Evolutionary conservation across 2,797 vertebrate species (phyloP).

Genomic region (Ceryle rudis): DNA sequence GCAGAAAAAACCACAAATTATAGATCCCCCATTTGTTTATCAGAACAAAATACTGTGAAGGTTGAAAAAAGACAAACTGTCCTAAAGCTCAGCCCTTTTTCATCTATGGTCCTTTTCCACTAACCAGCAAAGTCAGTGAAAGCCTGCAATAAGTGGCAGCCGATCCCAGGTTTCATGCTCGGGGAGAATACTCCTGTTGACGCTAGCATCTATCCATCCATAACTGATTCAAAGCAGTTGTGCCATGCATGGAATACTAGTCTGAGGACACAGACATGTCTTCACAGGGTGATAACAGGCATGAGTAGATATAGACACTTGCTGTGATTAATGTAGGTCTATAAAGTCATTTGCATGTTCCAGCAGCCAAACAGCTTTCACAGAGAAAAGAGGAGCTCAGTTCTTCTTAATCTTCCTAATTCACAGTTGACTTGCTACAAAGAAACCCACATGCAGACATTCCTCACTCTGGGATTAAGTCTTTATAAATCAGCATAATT

Average conservation of each 20-base stretch:
- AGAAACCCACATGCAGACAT: neutral
- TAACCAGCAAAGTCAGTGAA: neutral
- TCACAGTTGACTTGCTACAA: neutral
- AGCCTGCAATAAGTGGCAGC: neutral
- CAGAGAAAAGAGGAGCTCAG: neutral
- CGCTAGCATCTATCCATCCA: neutral
- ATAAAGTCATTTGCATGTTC: neutral
- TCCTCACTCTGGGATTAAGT: neutral
- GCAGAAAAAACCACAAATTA: neutral
- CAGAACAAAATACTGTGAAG: neutral
- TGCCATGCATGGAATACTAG: neutral
- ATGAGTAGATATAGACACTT: neutral
- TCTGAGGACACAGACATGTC: neutral
- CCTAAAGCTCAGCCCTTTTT: neutral
- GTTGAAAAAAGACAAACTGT: neutral
- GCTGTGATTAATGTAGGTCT: neutral
- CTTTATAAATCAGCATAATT: neutral
- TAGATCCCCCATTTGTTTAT: neutral
- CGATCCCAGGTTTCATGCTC: neutral
- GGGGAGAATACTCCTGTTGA: neutral
- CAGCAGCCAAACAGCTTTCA: neutral
- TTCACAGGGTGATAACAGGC: neutral
- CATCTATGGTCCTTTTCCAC: neutral
- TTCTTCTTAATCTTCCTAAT: neutral
- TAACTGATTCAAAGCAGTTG: neutral